phyloP scores from a whole-genome alignment of 2,888 invertebrate genomes.

The Drosophila monieri region DNA sequence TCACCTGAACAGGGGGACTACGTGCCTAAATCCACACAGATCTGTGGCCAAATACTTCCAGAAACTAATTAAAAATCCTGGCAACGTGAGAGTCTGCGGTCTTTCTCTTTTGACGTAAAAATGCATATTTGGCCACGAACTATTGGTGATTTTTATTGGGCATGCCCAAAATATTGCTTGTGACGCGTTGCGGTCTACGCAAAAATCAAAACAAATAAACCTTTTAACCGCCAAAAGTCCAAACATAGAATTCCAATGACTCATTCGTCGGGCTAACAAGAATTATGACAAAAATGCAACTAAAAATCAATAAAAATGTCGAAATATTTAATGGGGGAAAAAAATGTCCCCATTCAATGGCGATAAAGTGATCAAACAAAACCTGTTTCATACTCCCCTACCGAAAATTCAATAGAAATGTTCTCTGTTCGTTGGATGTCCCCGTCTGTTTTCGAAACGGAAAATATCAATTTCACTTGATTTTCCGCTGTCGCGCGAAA shows the following conservation, averaged over 20 bases:
- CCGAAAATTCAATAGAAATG: slow-evolving; percentile 68
- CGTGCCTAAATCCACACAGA: slow-evolving; percentile 48
- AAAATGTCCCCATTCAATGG: slow-evolving; percentile 47
- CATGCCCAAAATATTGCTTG: slow-evolving; percentile 40
- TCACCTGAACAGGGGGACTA: slow-evolving; percentile 40
- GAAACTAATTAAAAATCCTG: slow-evolving; percentile 56
- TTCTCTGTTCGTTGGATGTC: slow-evolving; percentile 32
- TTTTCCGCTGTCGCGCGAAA: slow-evolving; percentile 58
- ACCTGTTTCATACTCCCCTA: slow-evolving; percentile 36
- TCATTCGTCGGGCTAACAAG: slow-evolving; percentile 40
- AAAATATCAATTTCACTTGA: slow-evolving; percentile 73
- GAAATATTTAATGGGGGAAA: slow-evolving; percentile 53
- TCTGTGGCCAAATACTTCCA: slow-evolving; percentile 34
- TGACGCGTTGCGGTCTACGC: slow-evolving; percentile 46
- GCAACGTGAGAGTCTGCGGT: slow-evolving; percentile 37
- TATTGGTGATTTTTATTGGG: slow-evolving; percentile 41
- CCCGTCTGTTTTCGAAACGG: slow-evolving; percentile 15
- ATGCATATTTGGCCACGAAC: slow-evolving; percentile 10
- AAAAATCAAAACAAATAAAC: slow-evolving; percentile 27
- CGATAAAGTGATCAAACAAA: slow-evolving; percentile 38
- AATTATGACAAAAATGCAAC: slow-evolving; percentile 58
- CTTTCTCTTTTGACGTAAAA: slow-evolving; percentile 50
- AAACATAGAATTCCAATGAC: slow-evolving; percentile 56
- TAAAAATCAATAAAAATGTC: slow-evolving; percentile 74
- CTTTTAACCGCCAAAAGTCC: slow-evolving; percentile 48